Evolutionary conservation across 2,113 vertebrate genomes (phyloP).

Genomic region (Danio rerio): DNA sequence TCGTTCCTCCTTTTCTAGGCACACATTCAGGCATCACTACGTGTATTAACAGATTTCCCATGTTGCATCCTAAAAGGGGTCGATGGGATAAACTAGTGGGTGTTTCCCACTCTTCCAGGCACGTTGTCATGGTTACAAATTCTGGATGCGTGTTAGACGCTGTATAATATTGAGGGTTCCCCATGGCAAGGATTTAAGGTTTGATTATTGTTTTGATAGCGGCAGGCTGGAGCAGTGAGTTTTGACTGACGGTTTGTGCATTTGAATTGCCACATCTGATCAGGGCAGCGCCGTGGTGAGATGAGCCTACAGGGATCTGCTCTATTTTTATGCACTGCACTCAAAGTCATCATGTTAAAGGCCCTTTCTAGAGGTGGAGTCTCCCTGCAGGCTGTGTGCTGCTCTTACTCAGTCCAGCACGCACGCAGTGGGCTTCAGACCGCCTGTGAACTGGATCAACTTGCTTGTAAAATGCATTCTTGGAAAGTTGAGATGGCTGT

Average conservation of each 20-base stretch:
- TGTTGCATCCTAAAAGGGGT: conserved; percentile 51
- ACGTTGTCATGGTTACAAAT: conserved; percentile 52
- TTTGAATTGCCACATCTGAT: conserved; percentile 18
- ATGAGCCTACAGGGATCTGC: conserved; percentile 33
- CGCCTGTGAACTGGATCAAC: not conserved
- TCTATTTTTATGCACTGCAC: conserved; percentile 42
- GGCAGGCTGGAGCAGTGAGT: not conserved
- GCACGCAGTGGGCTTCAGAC: not conserved
- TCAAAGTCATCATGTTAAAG: conserved; percentile 36
- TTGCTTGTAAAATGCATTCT: not conserved
- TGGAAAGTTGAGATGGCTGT: not conserved
- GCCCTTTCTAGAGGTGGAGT: conserved; percentile 26
- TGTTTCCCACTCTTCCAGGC: conserved; percentile 38
- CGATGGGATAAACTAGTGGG: conserved; percentile 23
- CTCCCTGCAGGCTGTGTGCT: conserved; percentile 35
- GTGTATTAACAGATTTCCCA: conserved; percentile 34
- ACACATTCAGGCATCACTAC: not conserved
- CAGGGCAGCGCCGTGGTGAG: not conserved
- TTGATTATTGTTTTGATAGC: not conserved
- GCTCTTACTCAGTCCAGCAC: conserved; percentile 18
- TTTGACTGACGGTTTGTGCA: not conserved
- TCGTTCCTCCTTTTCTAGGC: not conserved
- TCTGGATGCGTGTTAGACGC: conserved; percentile 5
- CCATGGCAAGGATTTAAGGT: not conserved
- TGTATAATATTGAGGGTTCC: conserved; percentile 46